Evolutionary conservation across 2,797 vertebrate species (phyloP).

Genomic region (Silurus aristotelis): DNA sequence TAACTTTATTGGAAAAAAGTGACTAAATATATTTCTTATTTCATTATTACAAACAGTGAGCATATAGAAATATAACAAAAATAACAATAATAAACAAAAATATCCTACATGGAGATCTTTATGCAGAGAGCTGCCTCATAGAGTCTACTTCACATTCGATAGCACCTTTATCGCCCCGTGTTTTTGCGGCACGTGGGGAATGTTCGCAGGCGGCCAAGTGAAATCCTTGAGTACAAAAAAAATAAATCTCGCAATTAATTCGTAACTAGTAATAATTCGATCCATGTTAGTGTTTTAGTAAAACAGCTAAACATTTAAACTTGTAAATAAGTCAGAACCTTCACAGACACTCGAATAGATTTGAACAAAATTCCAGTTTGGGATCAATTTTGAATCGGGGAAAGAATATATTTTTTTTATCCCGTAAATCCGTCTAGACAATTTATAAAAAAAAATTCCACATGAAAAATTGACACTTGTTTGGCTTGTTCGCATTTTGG

Average conservation of each 20-base stretch:
- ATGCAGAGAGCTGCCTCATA: slow-evolving; percentile 71
- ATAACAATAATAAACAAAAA: slow-evolving; percentile 50
- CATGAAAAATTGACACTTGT: background rate
- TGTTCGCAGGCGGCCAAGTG: background rate
- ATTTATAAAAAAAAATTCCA: background rate
- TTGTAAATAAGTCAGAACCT: background rate
- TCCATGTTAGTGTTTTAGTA: background rate
- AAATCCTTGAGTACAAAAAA: background rate
- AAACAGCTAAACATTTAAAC: slow-evolving; percentile 1
- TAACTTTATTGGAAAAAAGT: slow-evolving; percentile 73
- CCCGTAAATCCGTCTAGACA: background rate
- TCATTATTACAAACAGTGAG: slow-evolving; percentile 66
- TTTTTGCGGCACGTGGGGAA: background rate
- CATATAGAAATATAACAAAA: slow-evolving; percentile 58
- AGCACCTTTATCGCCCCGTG: slow-evolving; percentile 37
- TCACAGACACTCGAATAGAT: slow-evolving; percentile 1
- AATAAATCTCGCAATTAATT: background rate
- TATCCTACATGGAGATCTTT: slow-evolving; percentile 58
- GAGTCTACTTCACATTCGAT: slow-evolving; percentile 66
- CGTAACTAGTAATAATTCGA: background rate
- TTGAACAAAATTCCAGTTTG: background rate
- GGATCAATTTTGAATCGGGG: background rate
- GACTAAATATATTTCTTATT: slow-evolving; percentile 59
- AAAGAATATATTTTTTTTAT: too few species aligned
- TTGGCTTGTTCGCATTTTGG: background rate